A percentile compares a stretch with the other conserved stretches of the same genome.
Evolutionary conservation across 2,888 invertebrate species (phyloP).

Genomic region (Gibbula magus): DNA sequence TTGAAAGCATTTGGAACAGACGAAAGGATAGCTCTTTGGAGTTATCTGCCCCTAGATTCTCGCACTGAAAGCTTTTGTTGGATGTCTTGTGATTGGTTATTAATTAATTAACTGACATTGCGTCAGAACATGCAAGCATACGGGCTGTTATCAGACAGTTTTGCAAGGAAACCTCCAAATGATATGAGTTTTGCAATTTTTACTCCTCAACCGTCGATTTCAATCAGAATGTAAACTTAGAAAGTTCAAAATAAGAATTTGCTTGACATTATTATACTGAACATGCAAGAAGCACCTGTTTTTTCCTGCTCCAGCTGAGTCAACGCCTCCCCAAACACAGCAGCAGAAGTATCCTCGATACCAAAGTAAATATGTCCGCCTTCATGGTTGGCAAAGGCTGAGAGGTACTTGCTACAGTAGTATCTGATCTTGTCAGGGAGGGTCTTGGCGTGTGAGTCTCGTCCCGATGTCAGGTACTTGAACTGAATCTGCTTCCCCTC

Average conservation of each 20-base stretch:
- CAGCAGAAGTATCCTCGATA: constrained; percentile 59
- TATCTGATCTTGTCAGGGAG: constrained; percentile 52
- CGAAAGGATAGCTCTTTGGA: too few relatives aligned
- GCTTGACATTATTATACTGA: background rate
- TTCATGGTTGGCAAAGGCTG: constrained; percentile 66
- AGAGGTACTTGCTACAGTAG: constrained; percentile 52
- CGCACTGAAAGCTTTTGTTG: too few relatives aligned
- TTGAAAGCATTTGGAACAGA: too few relatives aligned
- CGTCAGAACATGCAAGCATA: too few relatives aligned
- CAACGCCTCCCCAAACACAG: constrained; percentile 58
- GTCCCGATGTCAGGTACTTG: constrained; percentile 49
- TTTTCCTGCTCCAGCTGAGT: constrained; percentile 46
- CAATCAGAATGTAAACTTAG: background rate
- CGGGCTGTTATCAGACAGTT: too few relatives aligned
- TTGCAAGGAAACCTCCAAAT: too few relatives aligned
- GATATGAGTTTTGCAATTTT: background rate
- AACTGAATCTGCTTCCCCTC: constrained; percentile 68
- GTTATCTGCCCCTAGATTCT: too few relatives aligned
- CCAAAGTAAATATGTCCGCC: constrained; percentile 67
- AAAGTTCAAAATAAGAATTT: background rate
- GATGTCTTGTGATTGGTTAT: too few relatives aligned
- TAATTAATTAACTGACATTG: too few relatives aligned
- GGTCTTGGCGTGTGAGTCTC: constrained; percentile 27
- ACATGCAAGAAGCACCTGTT: constrained; percentile 45
- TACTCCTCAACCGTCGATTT: background rate